A percentile compares a stretch with the other conserved stretches of the same genome.
Conservation (phyloP, 2,113 vertebrate genomes). For the Ranitomeya imitator region DNA sequence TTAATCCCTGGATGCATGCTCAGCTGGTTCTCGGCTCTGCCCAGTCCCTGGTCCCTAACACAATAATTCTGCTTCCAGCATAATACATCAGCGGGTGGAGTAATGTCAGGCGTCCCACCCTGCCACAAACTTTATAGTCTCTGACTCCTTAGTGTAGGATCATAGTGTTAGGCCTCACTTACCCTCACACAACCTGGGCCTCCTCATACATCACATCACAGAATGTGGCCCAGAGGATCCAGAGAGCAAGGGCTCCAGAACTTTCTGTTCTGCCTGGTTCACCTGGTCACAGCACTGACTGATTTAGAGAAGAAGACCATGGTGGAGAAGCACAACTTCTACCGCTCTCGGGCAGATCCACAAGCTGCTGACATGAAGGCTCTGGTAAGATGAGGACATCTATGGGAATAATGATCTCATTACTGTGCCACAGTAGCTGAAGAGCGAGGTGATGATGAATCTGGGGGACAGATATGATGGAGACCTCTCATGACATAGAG, state of each 20-base stretch:
- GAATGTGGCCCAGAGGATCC: background rate
- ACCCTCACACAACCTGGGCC: background rate
- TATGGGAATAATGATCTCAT: background rate
- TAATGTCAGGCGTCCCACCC: slow-evolving; percentile 9
- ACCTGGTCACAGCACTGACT: slow-evolving; percentile 65
- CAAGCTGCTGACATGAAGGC: slow-evolving; percentile 70
- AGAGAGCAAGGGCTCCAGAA: slow-evolving; percentile 60
- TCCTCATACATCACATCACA: background rate
- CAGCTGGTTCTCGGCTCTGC: slow-evolving; percentile 15
- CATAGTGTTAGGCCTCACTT: background rate
- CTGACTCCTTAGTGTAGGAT: background rate
- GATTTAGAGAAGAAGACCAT: slow-evolving; percentile 67
- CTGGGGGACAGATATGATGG: too few relatives aligned
- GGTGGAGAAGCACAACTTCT: slow-evolving; percentile 71
- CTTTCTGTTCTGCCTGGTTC: slow-evolving; percentile 63
- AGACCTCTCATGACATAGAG: too few relatives aligned
- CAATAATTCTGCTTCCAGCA: slow-evolving; percentile 51
- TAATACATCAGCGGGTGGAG: slow-evolving; percentile 50
- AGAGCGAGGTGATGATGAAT: too few relatives aligned
- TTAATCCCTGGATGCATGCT: slow-evolving; percentile 10
- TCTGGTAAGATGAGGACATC: slow-evolving; percentile 69
- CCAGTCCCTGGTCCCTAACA: slow-evolving; percentile 44
- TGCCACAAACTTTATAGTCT: slow-evolving; percentile 39
- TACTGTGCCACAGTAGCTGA: too few relatives aligned
- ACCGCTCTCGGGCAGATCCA: slow-evolving; percentile 68